These are phyloP conservation scores for Altica lythri DNA, from an alignment of 2,888 invertebrate species.

Conservation along the genomic window DNA sequence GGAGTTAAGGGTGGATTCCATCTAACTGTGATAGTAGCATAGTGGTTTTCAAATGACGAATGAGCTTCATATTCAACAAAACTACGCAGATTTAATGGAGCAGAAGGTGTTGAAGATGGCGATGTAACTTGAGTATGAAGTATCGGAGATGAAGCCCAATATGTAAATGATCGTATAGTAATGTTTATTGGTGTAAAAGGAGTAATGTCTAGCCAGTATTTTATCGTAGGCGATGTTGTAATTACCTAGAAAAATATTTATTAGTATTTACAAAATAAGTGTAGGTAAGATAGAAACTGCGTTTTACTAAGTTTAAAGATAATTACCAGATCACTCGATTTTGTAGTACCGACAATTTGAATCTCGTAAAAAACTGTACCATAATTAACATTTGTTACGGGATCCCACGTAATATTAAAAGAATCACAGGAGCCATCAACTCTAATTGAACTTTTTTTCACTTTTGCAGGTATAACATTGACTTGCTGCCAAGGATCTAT, in stretches of 20 bases:
- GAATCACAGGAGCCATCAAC: conserved; percentile 77
- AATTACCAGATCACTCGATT: conserved; percentile 64
- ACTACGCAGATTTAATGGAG: conserved; percentile 73
- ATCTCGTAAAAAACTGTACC: conserved; percentile 84
- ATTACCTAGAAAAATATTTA: conserved; percentile 41
- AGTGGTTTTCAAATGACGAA: conserved; percentile 26
- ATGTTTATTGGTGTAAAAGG: conserved; percentile 77
- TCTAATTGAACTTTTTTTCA: conserved; percentile 68
- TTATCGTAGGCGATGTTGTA: conserved; percentile 61
- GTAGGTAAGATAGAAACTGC: too few species aligned
- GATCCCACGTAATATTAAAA: conserved; percentile 85
- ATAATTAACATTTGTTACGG: conserved; percentile 74
- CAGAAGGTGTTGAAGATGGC: conserved; percentile 80
- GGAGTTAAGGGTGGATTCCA: conserved; percentile 78
- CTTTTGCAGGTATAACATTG: conserved; percentile 74
- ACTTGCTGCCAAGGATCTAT: conserved; percentile 52
- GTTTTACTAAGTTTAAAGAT: conserved; percentile 57
- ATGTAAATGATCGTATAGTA: conserved; percentile 79
- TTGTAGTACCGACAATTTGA: conserved; percentile 65
- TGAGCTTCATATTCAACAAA: conserved; percentile 65
- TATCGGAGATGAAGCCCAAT: conserved; percentile 78
- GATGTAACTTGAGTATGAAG: conserved; percentile 67
- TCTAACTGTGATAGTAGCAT: conserved; percentile 64
- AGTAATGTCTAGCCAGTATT: conserved; percentile 60
- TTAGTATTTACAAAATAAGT: neutral